Base-by-base conservation (phyloP, 2,888 invertebrate genomes). In the Pilophorus perplexus region DNA sequence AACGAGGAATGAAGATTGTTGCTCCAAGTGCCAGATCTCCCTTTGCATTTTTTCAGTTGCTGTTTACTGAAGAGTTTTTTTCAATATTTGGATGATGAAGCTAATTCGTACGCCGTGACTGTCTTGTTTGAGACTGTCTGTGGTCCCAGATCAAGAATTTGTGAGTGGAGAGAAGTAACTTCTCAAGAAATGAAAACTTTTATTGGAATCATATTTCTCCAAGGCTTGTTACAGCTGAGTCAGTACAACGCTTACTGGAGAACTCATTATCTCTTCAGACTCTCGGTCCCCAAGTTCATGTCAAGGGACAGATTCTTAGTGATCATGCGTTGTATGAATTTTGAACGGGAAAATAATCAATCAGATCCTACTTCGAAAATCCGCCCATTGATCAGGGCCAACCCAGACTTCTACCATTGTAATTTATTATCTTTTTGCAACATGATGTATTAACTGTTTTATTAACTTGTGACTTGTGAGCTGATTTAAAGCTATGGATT, bases 181-280 rank as follows among this genome's bases (percentile, higher is more conserved):
- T 1, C 20, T 1, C 20, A 20, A 1, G 55, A 55, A 8, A 2
- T 55, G 38, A 55, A 55, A 55, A 55, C 38, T 1, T 55, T 55
- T 16, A 16, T 55, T 20, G 55, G 55, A 12, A 38, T 37, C 22
- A 16, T 38, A 3, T 55, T 55, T 38, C 18, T 37, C n/a, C 37
- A 20, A 28, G 55, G 55, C 1, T 22, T 55, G 2, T 2, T 55
- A 1, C 55, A 55, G 4, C 1, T 38, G 16, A 37, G 4, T 2
- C n/a, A 14, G 12, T 38, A 37, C 14, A 55, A 37, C n/a, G 57
- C 37, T 16, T 57, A 57, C 22, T 57, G 57, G 57, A 40, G 8
- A 57, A 10, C 14, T 2, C 38, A 57, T 22, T 38, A 57, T 14
- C 38, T 57, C 6, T 57, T 38, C 38, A 38, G 18, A 3, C 18